A percentile compares a stretch with the other conserved stretches of the same genome.
Conservation (phyloP, 2,888 invertebrate genomes). For the Drosophila atroscutellata region DNA sequence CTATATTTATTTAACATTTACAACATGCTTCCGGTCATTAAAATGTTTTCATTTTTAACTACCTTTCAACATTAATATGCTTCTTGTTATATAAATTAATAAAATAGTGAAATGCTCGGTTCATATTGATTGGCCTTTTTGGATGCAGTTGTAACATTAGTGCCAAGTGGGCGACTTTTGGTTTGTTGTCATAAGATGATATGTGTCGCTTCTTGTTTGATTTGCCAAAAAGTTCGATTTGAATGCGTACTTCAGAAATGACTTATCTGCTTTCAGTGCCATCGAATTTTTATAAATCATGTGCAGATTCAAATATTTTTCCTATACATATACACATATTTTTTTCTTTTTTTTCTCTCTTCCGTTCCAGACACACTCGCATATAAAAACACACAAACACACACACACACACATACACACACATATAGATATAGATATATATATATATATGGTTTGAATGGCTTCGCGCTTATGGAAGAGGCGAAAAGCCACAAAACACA, state of each 20-base stretch:
- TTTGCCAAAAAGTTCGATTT: conserved; percentile 51
- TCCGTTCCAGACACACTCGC: conserved; percentile 4
- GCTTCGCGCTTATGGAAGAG: conserved; percentile 47
- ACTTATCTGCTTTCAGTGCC: conserved; percentile 68
- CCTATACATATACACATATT: conserved; percentile 2
- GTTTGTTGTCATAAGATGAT: conserved; percentile 15
- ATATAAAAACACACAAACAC: conserved; percentile 9
- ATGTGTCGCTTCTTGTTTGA: conserved; percentile 56
- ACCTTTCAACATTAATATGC: not conserved
- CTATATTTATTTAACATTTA: conserved; percentile 68
- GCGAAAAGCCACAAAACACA: conserved; percentile 79
- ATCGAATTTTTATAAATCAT: conserved; percentile 82
- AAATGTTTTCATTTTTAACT: conserved; percentile 3
- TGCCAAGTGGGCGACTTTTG: not conserved
- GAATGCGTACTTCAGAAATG: conserved; percentile 57
- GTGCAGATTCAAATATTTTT: conserved; percentile 61
- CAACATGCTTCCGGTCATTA: conserved; percentile 32
- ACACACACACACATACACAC: too few relatives aligned
- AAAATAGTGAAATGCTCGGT: not conserved
- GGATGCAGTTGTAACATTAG: not conserved
- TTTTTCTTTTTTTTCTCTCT: conserved; percentile 13
- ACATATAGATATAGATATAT: too few relatives aligned
- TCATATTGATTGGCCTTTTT: not conserved
- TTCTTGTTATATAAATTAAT: not conserved
- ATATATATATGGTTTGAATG: conserved; percentile 16